Evolutionary conservation across 2,797 vertebrate genomes (phyloP).

Genomic region (Ctenochaetus hawaiiensis): DNA sequence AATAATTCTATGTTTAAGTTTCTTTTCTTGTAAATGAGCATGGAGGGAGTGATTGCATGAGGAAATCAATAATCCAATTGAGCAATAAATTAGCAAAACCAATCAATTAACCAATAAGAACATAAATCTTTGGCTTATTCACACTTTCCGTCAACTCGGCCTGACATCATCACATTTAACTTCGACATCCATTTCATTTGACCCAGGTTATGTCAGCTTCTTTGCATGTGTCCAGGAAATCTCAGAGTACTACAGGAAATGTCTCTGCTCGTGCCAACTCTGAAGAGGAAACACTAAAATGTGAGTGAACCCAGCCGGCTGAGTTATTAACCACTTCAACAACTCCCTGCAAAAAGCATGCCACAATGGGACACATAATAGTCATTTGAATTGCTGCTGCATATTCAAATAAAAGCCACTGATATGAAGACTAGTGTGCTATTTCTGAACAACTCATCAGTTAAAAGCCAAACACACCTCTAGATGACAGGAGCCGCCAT

Average conservation of each 20-base stretch:
- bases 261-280: conserved; percentile 22
- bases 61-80: conserved; percentile 11
- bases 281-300: conserved; percentile 38
- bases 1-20: not conserved
- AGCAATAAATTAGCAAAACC: not conserved
- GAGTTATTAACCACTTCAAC: not conserved
- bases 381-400: conserved; percentile 37
- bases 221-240: conserved; percentile 4
- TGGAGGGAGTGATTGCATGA: not conserved
- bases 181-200: conserved; percentile 20
- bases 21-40: not conserved
- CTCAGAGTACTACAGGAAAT: conserved; percentile 32
- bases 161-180: conserved; percentile 15
- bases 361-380: conserved; percentile 5
- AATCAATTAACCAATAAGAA: not conserved
- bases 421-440: conserved; percentile 17
- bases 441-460: conserved; percentile 27
- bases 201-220: conserved; percentile 4
- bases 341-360: conserved; percentile 12
- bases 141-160: not conserved
- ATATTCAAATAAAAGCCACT: conserved; percentile 35
- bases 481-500: conserved; percentile 11
- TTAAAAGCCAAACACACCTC: conserved; percentile 35
- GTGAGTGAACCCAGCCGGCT: conserved; percentile 27
- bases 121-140: not conserved